These are phyloP conservation scores for Listronotus bonariensis DNA, from an alignment of 1,140 invertebrate genomes.

Conservation along the genomic window DNA sequence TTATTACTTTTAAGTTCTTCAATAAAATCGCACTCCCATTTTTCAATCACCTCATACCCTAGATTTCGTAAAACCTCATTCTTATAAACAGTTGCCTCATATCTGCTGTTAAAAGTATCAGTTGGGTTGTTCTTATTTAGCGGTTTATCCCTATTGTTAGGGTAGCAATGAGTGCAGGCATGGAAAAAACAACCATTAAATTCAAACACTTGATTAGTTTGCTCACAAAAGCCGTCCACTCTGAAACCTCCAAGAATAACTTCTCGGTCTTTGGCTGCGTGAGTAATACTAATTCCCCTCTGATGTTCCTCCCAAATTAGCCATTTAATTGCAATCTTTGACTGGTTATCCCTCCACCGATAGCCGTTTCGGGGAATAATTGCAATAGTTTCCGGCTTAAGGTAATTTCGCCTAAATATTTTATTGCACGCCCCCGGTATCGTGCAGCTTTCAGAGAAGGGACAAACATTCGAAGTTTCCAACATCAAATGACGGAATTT, in stretches of 20 bases:
- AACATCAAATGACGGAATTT: conserved; percentile 10
- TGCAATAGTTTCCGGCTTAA: conserved; percentile 8
- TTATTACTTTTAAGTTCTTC: conserved; percentile 4
- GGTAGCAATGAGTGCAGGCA: conserved; percentile 6
- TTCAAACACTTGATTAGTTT: too few species aligned
- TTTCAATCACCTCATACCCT: conserved; percentile 11
- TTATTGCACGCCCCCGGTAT: not conserved
- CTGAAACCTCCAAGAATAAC: too few species aligned
- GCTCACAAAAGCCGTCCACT: too few species aligned
- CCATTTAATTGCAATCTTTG: too few species aligned
- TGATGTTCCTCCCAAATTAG: too few species aligned
- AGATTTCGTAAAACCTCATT: not conserved
- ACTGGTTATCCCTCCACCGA: too few species aligned
- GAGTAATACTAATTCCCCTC: too few species aligned
- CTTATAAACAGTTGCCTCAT: conserved; percentile 9
- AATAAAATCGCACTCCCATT: conserved; percentile 17
- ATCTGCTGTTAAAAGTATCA: not conserved
- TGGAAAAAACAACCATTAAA: conserved; percentile 9
- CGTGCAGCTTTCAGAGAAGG: conserved; percentile 8
- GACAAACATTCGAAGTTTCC: conserved; percentile 15
- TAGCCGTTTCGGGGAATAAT: conserved; percentile 22
- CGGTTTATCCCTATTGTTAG: not conserved
- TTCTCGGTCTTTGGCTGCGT: too few species aligned
- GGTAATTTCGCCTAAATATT: conserved; percentile 15
- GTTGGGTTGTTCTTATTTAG: not conserved